These are phyloP conservation scores for Anomalospiza imberbis DNA, from an alignment of 2,797 vertebrate genomes.

Conservation along the genomic window DNA sequence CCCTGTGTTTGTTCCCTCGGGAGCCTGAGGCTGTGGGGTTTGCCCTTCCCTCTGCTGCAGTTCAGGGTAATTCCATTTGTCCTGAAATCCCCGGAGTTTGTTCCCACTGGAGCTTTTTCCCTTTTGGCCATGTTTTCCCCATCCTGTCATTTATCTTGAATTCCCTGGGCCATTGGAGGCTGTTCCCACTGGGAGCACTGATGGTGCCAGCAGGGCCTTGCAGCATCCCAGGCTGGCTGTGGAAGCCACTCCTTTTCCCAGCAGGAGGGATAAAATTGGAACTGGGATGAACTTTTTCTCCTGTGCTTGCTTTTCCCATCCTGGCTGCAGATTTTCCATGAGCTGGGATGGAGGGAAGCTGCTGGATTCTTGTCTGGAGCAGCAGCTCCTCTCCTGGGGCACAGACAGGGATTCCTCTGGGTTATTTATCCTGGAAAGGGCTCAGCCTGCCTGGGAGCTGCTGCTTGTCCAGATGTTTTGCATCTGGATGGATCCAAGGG, in stretches of 20 bases:
- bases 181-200: not conserved
- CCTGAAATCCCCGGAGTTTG: not conserved
- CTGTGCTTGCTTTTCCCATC: not conserved
- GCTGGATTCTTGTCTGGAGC: not conserved
- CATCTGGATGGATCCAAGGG: not conserved
- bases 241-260: not conserved
- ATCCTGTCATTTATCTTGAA: not conserved
- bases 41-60: not conserved
- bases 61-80: not conserved
- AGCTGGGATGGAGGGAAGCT: not conserved
- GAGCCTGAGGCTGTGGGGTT: not conserved
- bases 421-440: not conserved
- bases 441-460: not conserved
- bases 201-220: rapidly evolving
- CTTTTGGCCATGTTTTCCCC: not conserved
- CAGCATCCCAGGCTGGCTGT: not conserved
- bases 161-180: not conserved
- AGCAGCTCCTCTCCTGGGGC: not conserved
- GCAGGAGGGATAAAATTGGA: not conserved
- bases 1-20: not conserved
- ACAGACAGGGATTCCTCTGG: not conserved
- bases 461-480: not conserved
- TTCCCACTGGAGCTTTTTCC: not conserved
- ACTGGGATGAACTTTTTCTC: not conserved
- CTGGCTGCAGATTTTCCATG: not conserved